phyloP scores from a whole-genome alignment of 2,113 vertebrate genomes.

The Scortum barcoo region DNA sequence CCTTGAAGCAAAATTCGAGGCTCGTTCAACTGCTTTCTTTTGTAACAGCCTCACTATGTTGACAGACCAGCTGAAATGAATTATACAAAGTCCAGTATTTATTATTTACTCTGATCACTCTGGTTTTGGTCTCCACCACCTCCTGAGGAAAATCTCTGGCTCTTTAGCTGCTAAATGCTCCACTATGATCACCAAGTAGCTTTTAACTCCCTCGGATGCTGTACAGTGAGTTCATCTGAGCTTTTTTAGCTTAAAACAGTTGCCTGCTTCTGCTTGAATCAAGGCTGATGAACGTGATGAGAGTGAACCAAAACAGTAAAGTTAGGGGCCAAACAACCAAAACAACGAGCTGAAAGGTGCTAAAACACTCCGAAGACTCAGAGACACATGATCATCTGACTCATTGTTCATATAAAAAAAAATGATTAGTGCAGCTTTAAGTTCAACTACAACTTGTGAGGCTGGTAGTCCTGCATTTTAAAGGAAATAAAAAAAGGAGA shows the following conservation, averaged over 20 bases:
- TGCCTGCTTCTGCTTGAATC: background rate
- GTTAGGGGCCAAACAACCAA: background rate
- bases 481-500: slow-evolving; percentile 38
- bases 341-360: background rate
- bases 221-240: too few relatives aligned
- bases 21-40: too few relatives aligned
- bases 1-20: background rate
- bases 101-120: background rate
- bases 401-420: slow-evolving; percentile 1
- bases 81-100: too few relatives aligned
- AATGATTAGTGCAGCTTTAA: slow-evolving; percentile 1
- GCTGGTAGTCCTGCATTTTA: slow-evolving; percentile 2
- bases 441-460: background rate
- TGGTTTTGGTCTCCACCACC: too few relatives aligned
- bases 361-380: background rate
- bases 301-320: background rate
- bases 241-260: too few relatives aligned
- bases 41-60: background rate
- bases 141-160: background rate
- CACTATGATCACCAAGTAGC: background rate
- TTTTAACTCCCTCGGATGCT: background rate
- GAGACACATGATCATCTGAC: background rate
- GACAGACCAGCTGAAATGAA: too few relatives aligned
- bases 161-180: background rate
- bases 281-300: background rate